phyloP scores from a whole-genome alignment of 2,113 vertebrate species.

The Prietella phreatophila region DNA sequence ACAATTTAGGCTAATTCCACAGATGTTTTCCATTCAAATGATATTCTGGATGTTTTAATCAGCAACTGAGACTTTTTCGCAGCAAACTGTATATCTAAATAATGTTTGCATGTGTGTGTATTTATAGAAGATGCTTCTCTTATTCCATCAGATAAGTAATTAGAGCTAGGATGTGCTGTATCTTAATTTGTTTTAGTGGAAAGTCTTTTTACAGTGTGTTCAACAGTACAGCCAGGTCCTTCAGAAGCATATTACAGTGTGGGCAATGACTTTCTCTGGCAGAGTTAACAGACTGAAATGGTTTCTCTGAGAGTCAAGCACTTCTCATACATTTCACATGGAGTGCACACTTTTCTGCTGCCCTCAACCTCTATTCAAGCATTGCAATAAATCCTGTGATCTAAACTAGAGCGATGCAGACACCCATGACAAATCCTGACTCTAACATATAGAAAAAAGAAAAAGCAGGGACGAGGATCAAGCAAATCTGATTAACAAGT shows the following conservation, averaged over 20 bases:
- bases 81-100: background rate
- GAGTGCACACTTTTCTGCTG: conserved; percentile 60
- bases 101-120: background rate
- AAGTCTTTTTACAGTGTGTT: conserved; percentile 24
- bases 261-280: conserved; percentile 41
- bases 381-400: conserved; percentile 70
- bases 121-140: background rate
- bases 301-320: conserved; percentile 59
- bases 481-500: conserved; percentile 46
- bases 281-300: conserved; percentile 61
- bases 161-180: conserved; percentile 1
- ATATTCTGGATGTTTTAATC: conserved; percentile 3
- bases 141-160: background rate
- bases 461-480: conserved; percentile 29
- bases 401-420: conserved; percentile 61
- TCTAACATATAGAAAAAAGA: conserved; percentile 65
- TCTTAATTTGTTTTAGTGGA: background rate
- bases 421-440: conserved; percentile 70
- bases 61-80: background rate
- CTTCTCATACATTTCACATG: conserved; percentile 68
- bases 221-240: conserved; percentile 24
- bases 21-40: background rate
- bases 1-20: background rate
- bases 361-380: conserved; percentile 65
- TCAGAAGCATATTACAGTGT: conserved; percentile 48